phyloP scores from a whole-genome alignment of 2,113 vertebrate species.

The Lucifuga dentata region DNA sequence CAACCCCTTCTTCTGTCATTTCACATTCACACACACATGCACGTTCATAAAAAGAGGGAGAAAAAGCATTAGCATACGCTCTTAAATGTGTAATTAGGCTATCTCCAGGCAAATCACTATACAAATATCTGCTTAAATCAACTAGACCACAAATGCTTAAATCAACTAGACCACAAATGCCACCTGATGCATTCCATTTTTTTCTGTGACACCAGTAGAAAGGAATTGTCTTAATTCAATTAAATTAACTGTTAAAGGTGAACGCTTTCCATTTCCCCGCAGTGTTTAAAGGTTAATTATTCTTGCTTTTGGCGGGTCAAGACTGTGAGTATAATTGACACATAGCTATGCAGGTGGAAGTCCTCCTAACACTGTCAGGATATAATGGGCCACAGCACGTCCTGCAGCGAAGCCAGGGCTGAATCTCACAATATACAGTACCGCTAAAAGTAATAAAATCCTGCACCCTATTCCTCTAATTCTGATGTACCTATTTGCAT shows the following conservation, averaged over 20 bases:
- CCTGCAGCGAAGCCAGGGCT: constrained; percentile 24
- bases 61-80: constrained; percentile 72
- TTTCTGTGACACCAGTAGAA: constrained; percentile 17
- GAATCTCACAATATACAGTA: constrained; percentile 31
- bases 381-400: constrained; percentile 65
- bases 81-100: constrained; percentile 78
- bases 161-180: constrained; percentile 56
- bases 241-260: constrained; percentile 27
- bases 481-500: background rate
- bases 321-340: constrained; percentile 47
- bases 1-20: constrained; percentile 66
- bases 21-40: constrained; percentile 48
- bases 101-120: constrained; percentile 72
- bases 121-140: constrained; percentile 60
- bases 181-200: constrained; percentile 43
- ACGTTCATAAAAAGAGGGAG: constrained; percentile 44
- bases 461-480: constrained; percentile 14
- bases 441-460: constrained; percentile 42
- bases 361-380: constrained; percentile 21
- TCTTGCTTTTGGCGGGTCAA: constrained; percentile 18
- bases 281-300: constrained; percentile 59
- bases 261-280: constrained; percentile 1
- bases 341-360: constrained; percentile 39
- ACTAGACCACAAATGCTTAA: constrained; percentile 59
- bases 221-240: constrained; percentile 55